phyloP scores from a whole-genome alignment of 2,888 invertebrate species.

The Hedya salicella region DNA sequence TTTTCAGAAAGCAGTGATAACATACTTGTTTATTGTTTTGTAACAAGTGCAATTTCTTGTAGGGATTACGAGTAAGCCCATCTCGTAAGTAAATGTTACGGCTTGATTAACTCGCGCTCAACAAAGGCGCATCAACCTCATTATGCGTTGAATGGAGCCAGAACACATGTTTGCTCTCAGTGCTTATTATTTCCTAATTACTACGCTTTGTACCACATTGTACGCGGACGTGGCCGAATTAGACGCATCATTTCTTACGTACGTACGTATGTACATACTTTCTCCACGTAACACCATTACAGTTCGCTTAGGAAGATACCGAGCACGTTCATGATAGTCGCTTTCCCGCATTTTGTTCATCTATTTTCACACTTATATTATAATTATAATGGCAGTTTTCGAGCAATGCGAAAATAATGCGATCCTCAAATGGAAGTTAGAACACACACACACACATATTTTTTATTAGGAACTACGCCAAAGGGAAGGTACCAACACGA shows the following conservation, averaged over 20 bases:
- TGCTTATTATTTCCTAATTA: slow-evolving; percentile 63
- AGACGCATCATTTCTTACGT: slow-evolving; percentile 61
- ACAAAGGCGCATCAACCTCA: slow-evolving; percentile 45
- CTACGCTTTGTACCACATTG: slow-evolving; percentile 54
- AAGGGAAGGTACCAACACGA: no score
- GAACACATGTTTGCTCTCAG: slow-evolving; percentile 51
- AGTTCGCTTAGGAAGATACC: slow-evolving; percentile 48
- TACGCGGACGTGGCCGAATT: slow-evolving; percentile 51
- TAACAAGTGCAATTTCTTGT: slow-evolving; percentile 18
- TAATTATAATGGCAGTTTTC: not conserved
- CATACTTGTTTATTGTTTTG: not conserved
- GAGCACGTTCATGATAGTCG: not conserved
- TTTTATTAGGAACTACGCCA: no score
- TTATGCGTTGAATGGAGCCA: slow-evolving; percentile 47
- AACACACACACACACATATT: no score
- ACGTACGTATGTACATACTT: no score
- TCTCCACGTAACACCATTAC: slow-evolving; percentile 56
- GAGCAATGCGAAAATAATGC: no score
- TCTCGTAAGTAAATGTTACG: slow-evolving; percentile 31
- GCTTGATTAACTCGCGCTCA: slow-evolving; percentile 35
- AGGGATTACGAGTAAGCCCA: slow-evolving; percentile 15
- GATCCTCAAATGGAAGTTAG: no score
- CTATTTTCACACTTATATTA: slow-evolving; percentile 2
- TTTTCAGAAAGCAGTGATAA: no score
- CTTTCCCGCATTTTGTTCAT: slow-evolving; percentile 5